phyloP scores from a whole-genome alignment of 2,888 invertebrate genomes.

The Sicus ferrugineus region DNA sequence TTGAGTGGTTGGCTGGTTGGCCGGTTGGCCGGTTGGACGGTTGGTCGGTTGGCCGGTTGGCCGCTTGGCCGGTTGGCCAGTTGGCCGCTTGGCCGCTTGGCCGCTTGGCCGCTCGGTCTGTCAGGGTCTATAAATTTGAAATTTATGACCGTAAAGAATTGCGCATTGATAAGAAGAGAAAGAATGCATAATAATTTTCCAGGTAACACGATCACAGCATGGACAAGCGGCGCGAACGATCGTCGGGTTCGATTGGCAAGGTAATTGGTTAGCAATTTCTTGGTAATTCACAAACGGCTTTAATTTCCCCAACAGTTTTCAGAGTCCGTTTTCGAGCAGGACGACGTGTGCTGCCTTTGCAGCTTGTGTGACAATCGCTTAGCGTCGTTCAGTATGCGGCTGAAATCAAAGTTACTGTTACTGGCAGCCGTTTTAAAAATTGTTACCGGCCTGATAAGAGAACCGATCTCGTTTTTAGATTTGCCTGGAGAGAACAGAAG shows the following conservation, averaged over 20 bases:
- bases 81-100: neutral
- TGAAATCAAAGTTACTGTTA: conserved; percentile 12
- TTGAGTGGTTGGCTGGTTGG: too few species aligned
- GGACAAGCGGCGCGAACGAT: conserved; percentile 13
- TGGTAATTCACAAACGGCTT: conserved; percentile 34
- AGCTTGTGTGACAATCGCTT: neutral
- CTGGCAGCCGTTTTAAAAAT: neutral
- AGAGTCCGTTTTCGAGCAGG: conserved; percentile 31
- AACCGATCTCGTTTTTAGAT: neutral
- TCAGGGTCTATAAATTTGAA: conserved; percentile 49
- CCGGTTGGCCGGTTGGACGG: neutral
- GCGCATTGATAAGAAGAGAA: conserved; percentile 43
- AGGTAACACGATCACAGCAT: conserved; percentile 43
- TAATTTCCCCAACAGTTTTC: conserved; percentile 20
- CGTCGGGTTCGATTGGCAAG: conserved; percentile 7
- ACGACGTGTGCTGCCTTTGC: conserved; percentile 4
- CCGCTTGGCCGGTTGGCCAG: neutral
- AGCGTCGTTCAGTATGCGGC: neutral
- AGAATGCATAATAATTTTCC: conserved; percentile 44
- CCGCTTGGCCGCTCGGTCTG: neutral
- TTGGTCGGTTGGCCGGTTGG: neutral
- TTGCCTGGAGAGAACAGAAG: too few species aligned
- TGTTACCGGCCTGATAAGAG: conserved; percentile 2
- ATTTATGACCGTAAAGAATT: conserved; percentile 56
- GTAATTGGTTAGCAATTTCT: conserved; percentile 54